Evolutionary conservation across 2,888 invertebrate species (phyloP).

Genomic region (Cephus nigrinus): DNA sequence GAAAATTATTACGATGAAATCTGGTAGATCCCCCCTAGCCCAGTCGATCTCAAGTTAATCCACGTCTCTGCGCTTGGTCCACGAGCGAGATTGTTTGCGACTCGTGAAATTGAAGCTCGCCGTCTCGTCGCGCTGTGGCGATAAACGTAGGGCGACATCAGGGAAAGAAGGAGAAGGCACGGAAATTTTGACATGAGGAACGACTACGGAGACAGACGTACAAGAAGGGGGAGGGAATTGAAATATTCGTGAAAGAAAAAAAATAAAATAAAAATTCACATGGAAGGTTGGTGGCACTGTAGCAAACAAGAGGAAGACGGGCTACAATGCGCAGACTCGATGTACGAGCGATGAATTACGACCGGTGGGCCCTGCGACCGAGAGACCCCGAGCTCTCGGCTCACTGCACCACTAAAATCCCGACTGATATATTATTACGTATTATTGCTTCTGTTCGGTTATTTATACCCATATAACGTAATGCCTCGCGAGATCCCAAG

Average conservation of each 20-base stretch:
- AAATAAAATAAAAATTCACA: not conserved
- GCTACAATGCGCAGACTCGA: not conserved
- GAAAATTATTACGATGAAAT: constrained; percentile 66
- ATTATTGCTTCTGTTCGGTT: constrained; percentile 66
- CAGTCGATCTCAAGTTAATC: not conserved
- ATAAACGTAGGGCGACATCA: constrained; percentile 5
- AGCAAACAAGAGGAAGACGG: not conserved
- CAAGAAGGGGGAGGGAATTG: not conserved
- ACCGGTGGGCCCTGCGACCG: constrained; percentile 60
- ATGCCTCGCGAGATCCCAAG: constrained; percentile 61
- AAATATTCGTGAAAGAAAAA: not conserved
- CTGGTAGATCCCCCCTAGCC: constrained; percentile 33
- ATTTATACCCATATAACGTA: constrained; percentile 67
- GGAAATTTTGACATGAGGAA: not conserved
- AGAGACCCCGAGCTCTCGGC: not conserved
- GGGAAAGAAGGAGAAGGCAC: not conserved
- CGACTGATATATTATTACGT: constrained; percentile 67
- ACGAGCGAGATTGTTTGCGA: constrained; percentile 11
- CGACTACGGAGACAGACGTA: not conserved
- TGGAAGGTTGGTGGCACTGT: not conserved
- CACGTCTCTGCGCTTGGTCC: constrained; percentile 1
- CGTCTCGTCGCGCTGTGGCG: not conserved
- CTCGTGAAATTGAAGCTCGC: not conserved
- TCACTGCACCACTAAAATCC: constrained; percentile 65
- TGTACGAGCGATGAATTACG: constrained; percentile 63